Conservation (phyloP, 2,797 vertebrate genomes). For the Sebastes matsubarae region DNA sequence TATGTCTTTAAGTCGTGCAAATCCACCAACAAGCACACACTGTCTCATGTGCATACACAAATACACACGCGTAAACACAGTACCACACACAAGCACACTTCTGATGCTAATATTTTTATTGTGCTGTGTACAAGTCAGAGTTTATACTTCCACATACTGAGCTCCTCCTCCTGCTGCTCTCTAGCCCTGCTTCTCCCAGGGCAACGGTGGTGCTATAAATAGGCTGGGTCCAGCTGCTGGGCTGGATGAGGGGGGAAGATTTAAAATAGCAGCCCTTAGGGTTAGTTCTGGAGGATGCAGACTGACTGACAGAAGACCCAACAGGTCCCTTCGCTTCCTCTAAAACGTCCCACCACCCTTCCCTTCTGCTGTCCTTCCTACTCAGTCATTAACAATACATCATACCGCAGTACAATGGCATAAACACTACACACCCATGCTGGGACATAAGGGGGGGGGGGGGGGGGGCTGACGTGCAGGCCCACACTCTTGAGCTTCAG, state of each 20-base stretch:
- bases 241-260: conserved; percentile 55
- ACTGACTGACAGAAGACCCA: conserved; percentile 66
- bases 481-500: neutral
- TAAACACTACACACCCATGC: conserved; percentile 48
- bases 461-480: conserved; percentile 7
- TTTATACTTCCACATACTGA: conserved; percentile 35
- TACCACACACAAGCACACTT: neutral
- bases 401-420: conserved; percentile 51
- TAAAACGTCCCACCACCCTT: conserved; percentile 51
- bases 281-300: conserved; percentile 57
- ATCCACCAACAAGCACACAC: neutral
- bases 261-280: conserved; percentile 54
- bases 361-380: conserved; percentile 51
- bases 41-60: neutral
- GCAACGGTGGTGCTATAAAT: conserved; percentile 72
- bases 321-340: conserved; percentile 63
- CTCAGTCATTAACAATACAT: conserved; percentile 74
- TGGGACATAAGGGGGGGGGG: conserved; percentile 16
- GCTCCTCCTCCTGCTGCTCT: conserved; percentile 53
- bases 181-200: conserved; percentile 47
- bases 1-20: neutral
- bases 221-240: conserved; percentile 73
- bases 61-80: neutral
- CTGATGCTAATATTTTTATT: conserved; percentile 33
- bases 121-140: conserved; percentile 53